Conservation (phyloP, 2,113 vertebrate genomes). For the Zosterops hypoxanthus region DNA sequence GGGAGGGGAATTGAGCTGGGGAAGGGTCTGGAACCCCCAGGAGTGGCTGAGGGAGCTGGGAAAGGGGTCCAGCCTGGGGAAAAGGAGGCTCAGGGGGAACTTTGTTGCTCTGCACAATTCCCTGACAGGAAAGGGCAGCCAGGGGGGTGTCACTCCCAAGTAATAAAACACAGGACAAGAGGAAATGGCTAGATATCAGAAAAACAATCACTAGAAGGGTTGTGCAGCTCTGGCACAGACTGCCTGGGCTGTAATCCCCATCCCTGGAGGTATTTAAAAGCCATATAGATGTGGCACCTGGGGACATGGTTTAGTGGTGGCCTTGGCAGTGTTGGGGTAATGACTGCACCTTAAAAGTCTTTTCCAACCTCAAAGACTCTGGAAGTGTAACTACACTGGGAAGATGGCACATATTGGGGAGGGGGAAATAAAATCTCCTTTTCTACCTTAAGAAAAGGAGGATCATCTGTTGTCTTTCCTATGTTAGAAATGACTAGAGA, state of each 20-base stretch:
- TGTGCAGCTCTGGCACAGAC: not conserved
- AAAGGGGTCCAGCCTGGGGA: not conserved
- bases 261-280: not conserved
- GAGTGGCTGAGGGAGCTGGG: not conserved
- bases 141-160: not conserved
- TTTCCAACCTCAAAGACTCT: not conserved
- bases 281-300: not conserved
- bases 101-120: not conserved
- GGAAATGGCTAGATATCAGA: not conserved
- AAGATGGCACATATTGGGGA: rapidly evolving
- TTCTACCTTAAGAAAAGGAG: not conserved
- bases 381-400: not conserved
- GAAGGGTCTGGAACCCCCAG: not conserved
- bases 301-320: not conserved
- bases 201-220: not conserved
- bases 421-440: not conserved
- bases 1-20: not conserved
- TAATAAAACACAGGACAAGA: not conserved
- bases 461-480: not conserved
- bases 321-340: not conserved
- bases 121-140: not conserved
- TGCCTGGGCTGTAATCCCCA: not conserved
- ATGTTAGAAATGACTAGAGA: not conserved
- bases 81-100: not conserved
- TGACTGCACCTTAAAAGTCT: not conserved